Evolutionary conservation across 2,113 vertebrate species (phyloP).

Genomic region (Anguilla rostrata): DNA sequence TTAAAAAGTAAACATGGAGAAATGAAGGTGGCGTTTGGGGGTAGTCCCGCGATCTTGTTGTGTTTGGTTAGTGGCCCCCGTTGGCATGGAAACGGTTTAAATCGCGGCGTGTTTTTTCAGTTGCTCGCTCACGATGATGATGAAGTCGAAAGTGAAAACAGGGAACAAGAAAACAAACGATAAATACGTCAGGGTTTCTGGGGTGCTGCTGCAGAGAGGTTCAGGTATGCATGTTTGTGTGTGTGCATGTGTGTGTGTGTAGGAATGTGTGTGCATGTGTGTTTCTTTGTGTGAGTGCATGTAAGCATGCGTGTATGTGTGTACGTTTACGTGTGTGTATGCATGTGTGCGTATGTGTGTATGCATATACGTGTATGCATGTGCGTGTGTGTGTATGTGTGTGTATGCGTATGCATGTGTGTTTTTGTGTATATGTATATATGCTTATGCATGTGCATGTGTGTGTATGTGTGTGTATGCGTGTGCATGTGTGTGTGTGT

Average conservation of each 20-base stretch:
- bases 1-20: background rate
- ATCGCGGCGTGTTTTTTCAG: slow-evolving; percentile 20
- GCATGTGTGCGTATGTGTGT: background rate
- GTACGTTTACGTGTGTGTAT: slow-evolving; percentile 20
- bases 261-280: background rate
- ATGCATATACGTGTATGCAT: background rate
- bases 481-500: background rate
- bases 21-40: slow-evolving; percentile 36
- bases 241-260: too few relatives aligned
- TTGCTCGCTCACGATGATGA: background rate
- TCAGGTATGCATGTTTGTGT: too few relatives aligned
- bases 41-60: too few relatives aligned
- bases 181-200: slow-evolving; percentile 5
- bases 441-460: background rate
- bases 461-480: background rate
- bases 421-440: too few relatives aligned
- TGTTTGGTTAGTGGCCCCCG: too few relatives aligned
- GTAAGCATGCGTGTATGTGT: background rate
- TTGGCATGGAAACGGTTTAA: too few relatives aligned
- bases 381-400: slow-evolving; percentile 13
- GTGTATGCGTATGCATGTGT: slow-evolving; percentile 16
- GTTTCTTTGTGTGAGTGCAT: background rate
- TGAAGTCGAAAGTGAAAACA: background rate
- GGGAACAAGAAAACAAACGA: background rate
- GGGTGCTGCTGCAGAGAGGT: background rate